phyloP scores from a whole-genome alignment of 2,888 invertebrate species.

The Hyppa rectilinea region DNA sequence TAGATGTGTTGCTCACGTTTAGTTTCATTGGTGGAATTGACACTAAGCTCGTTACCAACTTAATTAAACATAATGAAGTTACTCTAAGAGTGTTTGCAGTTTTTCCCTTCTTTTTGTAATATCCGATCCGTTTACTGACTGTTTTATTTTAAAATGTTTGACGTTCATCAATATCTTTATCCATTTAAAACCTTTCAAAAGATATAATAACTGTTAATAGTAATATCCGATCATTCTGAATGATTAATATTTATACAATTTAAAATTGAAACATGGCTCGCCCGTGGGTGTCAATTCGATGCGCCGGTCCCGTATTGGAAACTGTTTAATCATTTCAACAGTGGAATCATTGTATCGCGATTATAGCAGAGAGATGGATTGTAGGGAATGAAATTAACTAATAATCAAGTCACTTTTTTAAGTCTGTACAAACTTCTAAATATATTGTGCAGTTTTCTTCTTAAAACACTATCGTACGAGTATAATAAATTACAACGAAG shows the following conservation, averaged over 20 bases:
- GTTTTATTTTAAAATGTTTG: neutral
- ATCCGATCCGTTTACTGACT: neutral
- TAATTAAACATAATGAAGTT: neutral
- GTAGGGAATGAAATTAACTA: conserved; percentile 19
- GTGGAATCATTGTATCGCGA: conserved; percentile 24
- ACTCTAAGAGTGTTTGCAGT: neutral
- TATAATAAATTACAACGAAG: too few relatives aligned
- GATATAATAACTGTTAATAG: conserved; percentile 1
- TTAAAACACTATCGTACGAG: neutral
- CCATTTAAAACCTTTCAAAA: neutral
- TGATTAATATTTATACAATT: conserved; percentile 41
- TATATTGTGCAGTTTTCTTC: neutral
- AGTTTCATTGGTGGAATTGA: too few relatives aligned
- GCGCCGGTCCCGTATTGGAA: conserved; percentile 37
- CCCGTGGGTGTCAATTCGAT: conserved; percentile 37
- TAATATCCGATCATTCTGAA: conserved; percentile 27
- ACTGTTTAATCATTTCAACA: conserved; percentile 44
- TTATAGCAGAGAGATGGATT: conserved; percentile 22
- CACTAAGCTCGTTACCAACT: too few relatives aligned
- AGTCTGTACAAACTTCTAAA: neutral
- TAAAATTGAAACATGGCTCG: conserved; percentile 24
- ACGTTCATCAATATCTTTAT: neutral
- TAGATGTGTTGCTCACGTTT: too few relatives aligned
- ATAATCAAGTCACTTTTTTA: neutral
- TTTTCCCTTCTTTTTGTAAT: neutral